Percentiles rank a stretch among this genome's conserved stretches.
These are phyloP conservation scores for Theodoxus fluviatilis DNA, from an alignment of 2,888 invertebrate genomes.

Conservation along the genomic window DNA sequence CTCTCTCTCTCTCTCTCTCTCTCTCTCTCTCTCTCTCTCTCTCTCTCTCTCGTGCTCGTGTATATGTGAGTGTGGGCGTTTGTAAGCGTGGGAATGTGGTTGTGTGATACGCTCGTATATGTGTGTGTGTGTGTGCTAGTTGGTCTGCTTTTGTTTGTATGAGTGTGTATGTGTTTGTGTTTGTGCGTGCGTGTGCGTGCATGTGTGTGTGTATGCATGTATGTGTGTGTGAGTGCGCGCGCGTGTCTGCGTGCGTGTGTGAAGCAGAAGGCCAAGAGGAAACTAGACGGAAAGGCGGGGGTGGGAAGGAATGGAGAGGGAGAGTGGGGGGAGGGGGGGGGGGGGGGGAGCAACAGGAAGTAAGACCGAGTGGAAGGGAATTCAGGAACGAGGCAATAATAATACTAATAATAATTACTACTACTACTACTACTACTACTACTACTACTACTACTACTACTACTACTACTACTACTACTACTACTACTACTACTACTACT, in stretches of 20 bases:
- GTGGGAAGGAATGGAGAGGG: neutral
- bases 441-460: too few species aligned
- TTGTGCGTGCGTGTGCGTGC: neutral
- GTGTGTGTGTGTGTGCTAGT: slow-evolving; percentile 16
- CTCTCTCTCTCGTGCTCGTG: neutral
- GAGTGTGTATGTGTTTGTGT: neutral
- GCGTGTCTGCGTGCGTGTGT: neutral
- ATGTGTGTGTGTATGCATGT: neutral
- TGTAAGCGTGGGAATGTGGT: neutral
- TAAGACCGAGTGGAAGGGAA: slow-evolving; percentile 5
- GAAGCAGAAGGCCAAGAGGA: neutral
- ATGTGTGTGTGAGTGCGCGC: slow-evolving; percentile 10
- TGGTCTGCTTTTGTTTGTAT: neutral
- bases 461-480: too few species aligned
- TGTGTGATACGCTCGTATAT: neutral
- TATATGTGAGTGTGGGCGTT: neutral
- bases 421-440: too few species aligned
- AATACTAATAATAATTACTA: too few species aligned
- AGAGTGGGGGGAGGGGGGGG: neutral
- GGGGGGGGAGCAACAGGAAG: slow-evolving; percentile 10
- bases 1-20: neutral
- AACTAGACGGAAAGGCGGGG: neutral
- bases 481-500: neutral
- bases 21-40: neutral
- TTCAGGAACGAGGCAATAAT: too few species aligned